phyloP scores from a whole-genome alignment of 2,797 vertebrate species.

The Tapera naevia region DNA sequence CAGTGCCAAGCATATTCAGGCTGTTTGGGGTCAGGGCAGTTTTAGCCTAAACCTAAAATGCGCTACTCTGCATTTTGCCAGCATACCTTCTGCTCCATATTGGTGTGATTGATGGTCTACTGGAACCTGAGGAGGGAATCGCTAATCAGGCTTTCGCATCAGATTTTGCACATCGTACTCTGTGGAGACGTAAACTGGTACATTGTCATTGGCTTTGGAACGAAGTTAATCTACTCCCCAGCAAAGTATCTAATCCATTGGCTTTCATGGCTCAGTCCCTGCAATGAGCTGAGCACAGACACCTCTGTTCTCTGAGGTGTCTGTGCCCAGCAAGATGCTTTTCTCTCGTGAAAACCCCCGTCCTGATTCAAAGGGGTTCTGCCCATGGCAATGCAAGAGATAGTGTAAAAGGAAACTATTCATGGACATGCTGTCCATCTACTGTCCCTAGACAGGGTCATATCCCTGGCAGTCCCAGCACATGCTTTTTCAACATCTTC shows the following conservation, averaged over 20 bases:
- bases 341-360: background rate
- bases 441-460: background rate
- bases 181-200: background rate
- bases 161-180: background rate
- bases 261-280: background rate
- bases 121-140: background rate
- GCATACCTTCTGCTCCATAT: background rate
- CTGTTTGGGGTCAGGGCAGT: background rate
- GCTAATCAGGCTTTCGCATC: background rate
- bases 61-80: background rate
- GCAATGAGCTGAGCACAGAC: background rate
- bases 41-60: background rate
- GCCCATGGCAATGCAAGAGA: background rate
- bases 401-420: background rate
- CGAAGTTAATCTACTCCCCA: background rate
- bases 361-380: background rate
- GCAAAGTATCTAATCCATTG: background rate
- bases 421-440: background rate
- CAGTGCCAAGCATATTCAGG: background rate
- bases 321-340: rapidly evolving
- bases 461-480: background rate
- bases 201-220: background rate
- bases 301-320: background rate
- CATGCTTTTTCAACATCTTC: background rate
- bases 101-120: background rate